These are phyloP conservation scores for Cardinalis cardinalis DNA, from an alignment of 2,113 vertebrate genomes.

Conservation along the genomic window DNA sequence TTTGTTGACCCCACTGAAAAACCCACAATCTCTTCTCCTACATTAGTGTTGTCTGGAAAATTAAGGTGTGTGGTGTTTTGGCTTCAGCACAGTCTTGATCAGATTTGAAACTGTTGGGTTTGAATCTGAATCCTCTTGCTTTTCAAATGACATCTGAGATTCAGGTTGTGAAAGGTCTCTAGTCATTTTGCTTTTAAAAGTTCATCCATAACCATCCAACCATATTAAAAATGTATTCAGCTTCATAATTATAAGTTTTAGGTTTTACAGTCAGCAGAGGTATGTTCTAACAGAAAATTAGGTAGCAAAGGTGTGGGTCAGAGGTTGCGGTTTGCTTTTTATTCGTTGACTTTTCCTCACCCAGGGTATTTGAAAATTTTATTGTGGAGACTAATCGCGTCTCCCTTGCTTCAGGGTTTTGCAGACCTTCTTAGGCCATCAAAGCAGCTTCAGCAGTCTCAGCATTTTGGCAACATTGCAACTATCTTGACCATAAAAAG, in stretches of 20 bases:
- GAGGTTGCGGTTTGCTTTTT: not conserved
- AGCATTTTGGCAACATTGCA: not conserved
- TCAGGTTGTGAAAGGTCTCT: not conserved
- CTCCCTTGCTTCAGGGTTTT: not conserved
- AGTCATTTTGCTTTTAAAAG: not conserved
- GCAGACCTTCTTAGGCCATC: not conserved
- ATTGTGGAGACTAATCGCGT: not conserved
- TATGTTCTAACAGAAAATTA: not conserved
- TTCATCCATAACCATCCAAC: not conserved
- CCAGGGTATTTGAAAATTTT: not conserved
- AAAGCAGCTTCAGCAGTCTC: not conserved
- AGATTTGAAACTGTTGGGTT: not conserved
- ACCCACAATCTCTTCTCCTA: not conserved
- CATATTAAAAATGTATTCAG: not conserved
- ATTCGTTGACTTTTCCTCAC: not conserved
- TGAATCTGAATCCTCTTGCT: not conserved
- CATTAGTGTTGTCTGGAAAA: not conserved
- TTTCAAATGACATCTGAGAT: not conserved
- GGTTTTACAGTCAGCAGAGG: not conserved
- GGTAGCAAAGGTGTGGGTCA: not conserved
- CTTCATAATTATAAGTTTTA: not conserved
- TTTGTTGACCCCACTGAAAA: not conserved
- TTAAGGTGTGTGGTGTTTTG: not conserved
- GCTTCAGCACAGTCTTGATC: not conserved
- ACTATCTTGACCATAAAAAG: not conserved